These are phyloP conservation scores for Embiotoca jacksoni DNA, from an alignment of 2,113 vertebrate genomes.

Conservation along the genomic window DNA sequence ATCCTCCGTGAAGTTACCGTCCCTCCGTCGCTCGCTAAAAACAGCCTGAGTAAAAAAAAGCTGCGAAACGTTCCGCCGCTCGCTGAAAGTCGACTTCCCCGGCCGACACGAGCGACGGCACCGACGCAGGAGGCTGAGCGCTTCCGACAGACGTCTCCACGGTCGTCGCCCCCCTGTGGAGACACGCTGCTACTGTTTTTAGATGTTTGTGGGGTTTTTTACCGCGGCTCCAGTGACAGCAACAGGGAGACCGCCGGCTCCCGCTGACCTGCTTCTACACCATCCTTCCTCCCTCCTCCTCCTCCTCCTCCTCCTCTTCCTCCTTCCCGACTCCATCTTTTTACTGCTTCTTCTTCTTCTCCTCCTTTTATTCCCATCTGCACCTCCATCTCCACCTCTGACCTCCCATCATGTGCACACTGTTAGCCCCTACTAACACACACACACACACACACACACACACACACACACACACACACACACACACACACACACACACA, in stretches of 20 bases:
- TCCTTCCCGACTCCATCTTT: neutral
- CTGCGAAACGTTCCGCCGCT: no score
- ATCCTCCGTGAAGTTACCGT: no score
- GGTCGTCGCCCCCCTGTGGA: neutral
- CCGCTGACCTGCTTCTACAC: neutral
- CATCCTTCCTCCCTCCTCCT: neutral
- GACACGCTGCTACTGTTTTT: neutral
- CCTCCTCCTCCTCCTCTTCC: neutral
- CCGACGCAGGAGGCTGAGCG: neutral
- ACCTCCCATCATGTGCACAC: conserved; percentile 8
- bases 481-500: neutral
- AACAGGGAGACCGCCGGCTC: conserved; percentile 3
- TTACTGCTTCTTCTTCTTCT: neutral
- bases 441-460: neutral
- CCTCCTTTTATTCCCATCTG: neutral
- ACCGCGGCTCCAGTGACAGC: neutral
- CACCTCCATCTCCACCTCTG: conserved; percentile 18
- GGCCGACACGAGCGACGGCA: neutral
- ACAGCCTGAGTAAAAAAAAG: no score
- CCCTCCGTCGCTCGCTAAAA: no score
- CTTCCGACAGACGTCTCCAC: neutral
- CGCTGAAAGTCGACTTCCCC: no score
- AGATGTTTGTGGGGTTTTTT: conserved; percentile 7
- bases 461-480: neutral
- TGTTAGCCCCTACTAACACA: conserved; percentile 18